Evolutionary conservation across 2,888 invertebrate species (phyloP).

Genomic region (Pseudococcus longispinus): DNA sequence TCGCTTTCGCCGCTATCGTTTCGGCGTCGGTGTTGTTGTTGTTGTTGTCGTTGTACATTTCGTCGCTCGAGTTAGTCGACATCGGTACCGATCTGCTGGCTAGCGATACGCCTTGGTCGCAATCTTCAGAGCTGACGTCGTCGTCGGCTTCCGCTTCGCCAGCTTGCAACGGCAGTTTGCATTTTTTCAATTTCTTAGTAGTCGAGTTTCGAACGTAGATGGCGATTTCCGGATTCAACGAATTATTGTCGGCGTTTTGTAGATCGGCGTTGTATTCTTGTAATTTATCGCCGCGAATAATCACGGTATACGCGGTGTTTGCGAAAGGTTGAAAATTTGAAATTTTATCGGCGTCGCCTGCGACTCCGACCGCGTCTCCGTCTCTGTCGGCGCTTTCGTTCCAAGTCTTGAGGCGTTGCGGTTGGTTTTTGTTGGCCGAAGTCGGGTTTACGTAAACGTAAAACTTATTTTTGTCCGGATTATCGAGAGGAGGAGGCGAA

Average conservation of each 20-base stretch:
- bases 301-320: slow-evolving; percentile 41
- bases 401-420: background rate
- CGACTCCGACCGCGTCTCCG: background rate
- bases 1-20: background rate
- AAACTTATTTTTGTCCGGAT: slow-evolving; percentile 39
- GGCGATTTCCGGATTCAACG: slow-evolving; percentile 38
- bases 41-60: no score
- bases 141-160: background rate
- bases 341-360: background rate
- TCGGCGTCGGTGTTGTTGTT: background rate
- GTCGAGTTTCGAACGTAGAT: slow-evolving; percentile 40
- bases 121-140: background rate
- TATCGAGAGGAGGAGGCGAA: background rate
- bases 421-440: background rate
- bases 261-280: slow-evolving; percentile 46
- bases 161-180: background rate
- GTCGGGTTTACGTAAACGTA: slow-evolving; percentile 54
- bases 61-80: background rate
- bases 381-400: background rate
- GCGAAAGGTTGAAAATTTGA: slow-evolving; percentile 24
- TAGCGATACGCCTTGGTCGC: background rate
- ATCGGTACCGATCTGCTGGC: slow-evolving; percentile 18
- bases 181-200: background rate
- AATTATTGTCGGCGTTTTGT: slow-evolving; percentile 15
- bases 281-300: slow-evolving; percentile 44